Evolutionary conservation across 1,140 invertebrate species (phyloP).

Genomic region (Lordiphosa stackelbergi): DNA sequence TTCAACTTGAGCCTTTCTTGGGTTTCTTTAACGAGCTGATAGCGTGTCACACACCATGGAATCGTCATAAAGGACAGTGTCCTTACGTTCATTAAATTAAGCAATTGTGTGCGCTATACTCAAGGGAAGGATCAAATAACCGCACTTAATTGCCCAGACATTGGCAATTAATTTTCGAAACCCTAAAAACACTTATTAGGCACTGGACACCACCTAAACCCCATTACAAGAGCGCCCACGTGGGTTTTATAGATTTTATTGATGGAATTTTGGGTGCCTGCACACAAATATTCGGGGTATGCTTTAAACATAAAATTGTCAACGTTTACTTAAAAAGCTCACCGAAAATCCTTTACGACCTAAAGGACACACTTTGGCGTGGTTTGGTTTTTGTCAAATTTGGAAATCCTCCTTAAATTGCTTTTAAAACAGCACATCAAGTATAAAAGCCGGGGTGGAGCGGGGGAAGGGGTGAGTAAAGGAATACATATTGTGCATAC

Average conservation of each 20-base stretch:
- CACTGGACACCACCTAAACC: constrained; percentile 12
- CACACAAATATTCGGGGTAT: constrained; percentile 6
- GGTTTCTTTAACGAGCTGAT: constrained; percentile 55
- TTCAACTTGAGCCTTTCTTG: constrained; percentile 22
- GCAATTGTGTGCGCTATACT: constrained; percentile 33
- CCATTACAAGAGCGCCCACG: constrained; percentile 8
- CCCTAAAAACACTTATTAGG: constrained; percentile 19
- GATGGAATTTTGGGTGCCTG: constrained; percentile 49
- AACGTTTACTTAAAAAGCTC: constrained; percentile 41
- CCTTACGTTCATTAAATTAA: constrained; percentile 43
- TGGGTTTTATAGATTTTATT: constrained; percentile 29
- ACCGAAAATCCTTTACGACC: constrained; percentile 20
- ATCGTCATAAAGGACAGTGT: constrained; percentile 2
- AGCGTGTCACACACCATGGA: constrained; percentile 42
- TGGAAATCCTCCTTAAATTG: constrained; percentile 55
- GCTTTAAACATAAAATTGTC: constrained; percentile 47
- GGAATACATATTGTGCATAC: background rate
- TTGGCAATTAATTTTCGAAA: constrained; percentile 29
- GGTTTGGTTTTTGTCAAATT: constrained; percentile 19
- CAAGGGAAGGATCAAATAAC: constrained; percentile 18
- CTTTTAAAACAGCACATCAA: constrained; percentile 50
- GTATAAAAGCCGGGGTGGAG: constrained; percentile 17
- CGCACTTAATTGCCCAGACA: constrained; percentile 15
- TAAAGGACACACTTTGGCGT: constrained; percentile 12
- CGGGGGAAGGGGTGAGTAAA: too few relatives aligned